Evolutionary conservation across 2,113 vertebrate species (phyloP), one percentile per base, ranked within the genome.

Genomic region (Oncorhynchus keta): DNA sequence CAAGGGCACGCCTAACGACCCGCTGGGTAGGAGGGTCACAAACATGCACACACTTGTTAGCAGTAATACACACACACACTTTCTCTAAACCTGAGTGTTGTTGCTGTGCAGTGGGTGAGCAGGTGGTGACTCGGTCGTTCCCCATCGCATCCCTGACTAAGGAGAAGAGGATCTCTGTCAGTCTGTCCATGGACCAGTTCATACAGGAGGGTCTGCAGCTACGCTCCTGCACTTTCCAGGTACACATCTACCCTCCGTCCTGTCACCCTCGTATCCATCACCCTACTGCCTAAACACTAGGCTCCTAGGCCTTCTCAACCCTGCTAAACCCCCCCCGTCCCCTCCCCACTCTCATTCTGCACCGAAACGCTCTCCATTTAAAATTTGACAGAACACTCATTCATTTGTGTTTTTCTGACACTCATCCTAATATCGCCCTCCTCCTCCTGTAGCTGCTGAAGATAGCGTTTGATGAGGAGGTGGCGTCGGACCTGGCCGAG

Each of bases 191-290:
- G 74, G 97, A 99, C 75, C 96, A 95, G 87, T 94, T 92, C 81
- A 82, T 94, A 70, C 96, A 95, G 86, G 98, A 99, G 2, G 95
- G 95, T 0, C 84, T 99, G 28, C 98, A 99, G 92, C 93, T 99
- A 1, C 97, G 98, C 3, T 99, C 98, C 16, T 98, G 96, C 91
- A 99, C 98, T 1, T 99, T 99, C 91, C 97, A 99, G 96, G 97
- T 98, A n/a, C 28, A 5, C 7, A 0, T 20, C 67, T 32, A 13
- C 30, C 62, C 11, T 14, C 18, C 18, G 62, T 24, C 66, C 59
- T 20, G 3, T 9, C 5, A 39, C 13, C 28, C 28, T 67, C 2
- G 5, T 14, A 5, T 30, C 65, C 65, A 12, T 67, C 12, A 5
- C 28, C 8, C 14, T 2, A 35, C 61, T 62, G 20, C 20, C 5